Base-by-base conservation (phyloP, 1,140 invertebrate species). In the Anoplophora glabripennis region DNA sequence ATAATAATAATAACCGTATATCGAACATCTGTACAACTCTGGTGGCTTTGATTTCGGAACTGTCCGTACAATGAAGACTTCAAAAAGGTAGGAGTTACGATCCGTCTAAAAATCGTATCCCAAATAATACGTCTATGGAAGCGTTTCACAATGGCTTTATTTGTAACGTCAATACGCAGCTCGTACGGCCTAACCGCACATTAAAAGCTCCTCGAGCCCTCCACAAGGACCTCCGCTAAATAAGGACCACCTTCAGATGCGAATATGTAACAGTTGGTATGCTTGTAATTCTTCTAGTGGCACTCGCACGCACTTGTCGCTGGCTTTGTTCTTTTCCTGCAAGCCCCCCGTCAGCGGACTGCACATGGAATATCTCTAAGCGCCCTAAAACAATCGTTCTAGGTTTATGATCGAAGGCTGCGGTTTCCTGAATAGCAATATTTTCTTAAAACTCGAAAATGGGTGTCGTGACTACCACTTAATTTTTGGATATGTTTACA, bases 211-310 rank as follows among this genome's bases (percentile, higher is more conserved):
- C n/a, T 35, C 47, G n/a, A 11, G 15, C 14, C 18, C 36, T 33
- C 8, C 11, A 33, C 28, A 35, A 52, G 14, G 11, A 17, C 49
- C 34, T 40, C 35, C 37, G 36, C 34, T 52, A 37, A 38, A 52
- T 37, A 17, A 40, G 57, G 53, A 45, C 46, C 47, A 53, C 53
- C 58, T 61, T 64, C 61, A 52, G 41, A 55, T 47, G 40, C 40
- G 59, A 61, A 61, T 61, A 53, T 58, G 63, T 64, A 64, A 64
- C 63, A 64, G 59, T 64, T 64, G 63, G 63, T 64, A 58, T 38
- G 57, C 54, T 64, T 53, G 49, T 64, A 61, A 61, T 61, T 57
- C 17, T 49, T 61, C 33, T 57, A 64, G 59, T 57, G 54, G 38
- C 48, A 48, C 57, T 61, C 53, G 38, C 44, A 44, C 35, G 48